Evolutionary conservation across 2,797 vertebrate species (phyloP), one percentile per base, ranked within the genome.

Genomic region (Tarsius wallacei): DNA sequence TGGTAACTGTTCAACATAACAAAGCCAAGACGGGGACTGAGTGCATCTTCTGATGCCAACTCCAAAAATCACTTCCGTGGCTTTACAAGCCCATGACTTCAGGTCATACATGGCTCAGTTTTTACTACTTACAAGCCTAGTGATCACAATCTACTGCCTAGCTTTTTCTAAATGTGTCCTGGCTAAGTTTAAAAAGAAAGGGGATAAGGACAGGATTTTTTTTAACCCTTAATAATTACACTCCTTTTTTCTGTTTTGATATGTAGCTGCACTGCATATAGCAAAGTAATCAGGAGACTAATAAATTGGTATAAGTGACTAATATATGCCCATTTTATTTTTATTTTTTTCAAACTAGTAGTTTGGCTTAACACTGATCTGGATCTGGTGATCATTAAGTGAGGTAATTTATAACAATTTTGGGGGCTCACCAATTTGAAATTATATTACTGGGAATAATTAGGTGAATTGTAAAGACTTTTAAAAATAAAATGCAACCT

Each of bases 391-490:
- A 95, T 64, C 14, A 66, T 36, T 84, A 83, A 66, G 5, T 83
- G 49, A 26, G 8, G 26, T 31, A 26, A 71, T 70, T 49, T 94
- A 47, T 64, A 59, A 71, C 73, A 76, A 93, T 51, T 91, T 33
- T 55, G 21, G 21, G 14, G 53, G 80, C 49, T 42, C 9, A 92
- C 24, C 24, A 92, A 87, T 28, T 61, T 87, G n/a, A 85, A 87
- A 91, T 64, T 14, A 31, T 64, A 96, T 33, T 85, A 91, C n/a
- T 63, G 49, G 85, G 49, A 96, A 59, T 83, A 93, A 86, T 78
- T 64, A 84, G 36, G 57, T 78, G 2, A 90, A 71, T 2, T 77
- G 16, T 8, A 77, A 78, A 61, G 11, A 87, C 15, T 92, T 71
- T 61, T 33, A 55, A 87, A 89, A 87, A 78, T 61, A 88, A 96